Conservation (phyloP, 1,140 invertebrate species). For the Papilio glaucus region DNA sequence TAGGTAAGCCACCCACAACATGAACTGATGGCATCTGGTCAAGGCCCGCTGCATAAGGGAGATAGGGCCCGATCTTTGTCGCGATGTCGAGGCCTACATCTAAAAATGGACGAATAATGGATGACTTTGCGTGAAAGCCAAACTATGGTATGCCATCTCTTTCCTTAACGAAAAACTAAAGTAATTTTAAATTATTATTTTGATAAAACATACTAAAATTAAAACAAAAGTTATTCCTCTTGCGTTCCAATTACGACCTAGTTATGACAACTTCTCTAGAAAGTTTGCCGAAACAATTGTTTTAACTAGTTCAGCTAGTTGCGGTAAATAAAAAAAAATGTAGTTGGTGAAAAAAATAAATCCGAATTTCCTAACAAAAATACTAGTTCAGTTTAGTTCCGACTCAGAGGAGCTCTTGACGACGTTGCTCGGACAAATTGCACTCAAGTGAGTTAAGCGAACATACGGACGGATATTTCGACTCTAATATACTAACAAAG, state of each 20-base stretch:
- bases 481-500: background rate
- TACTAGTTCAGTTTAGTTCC: conserved; percentile 63
- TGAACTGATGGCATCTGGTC: too few species aligned
- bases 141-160: too few species aligned
- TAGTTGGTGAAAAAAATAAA: conserved; percentile 45
- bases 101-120: too few species aligned
- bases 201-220: too few species aligned
- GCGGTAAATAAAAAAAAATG: conserved; percentile 46
- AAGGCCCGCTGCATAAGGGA: too few species aligned
- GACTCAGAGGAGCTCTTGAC: conserved; percentile 55
- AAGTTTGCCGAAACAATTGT: background rate
- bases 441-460: conserved; percentile 56
- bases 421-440: conserved; percentile 67
- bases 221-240: background rate
- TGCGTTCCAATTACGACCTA: background rate
- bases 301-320: conserved; percentile 43
- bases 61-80: too few species aligned
- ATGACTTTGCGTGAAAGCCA: too few species aligned
- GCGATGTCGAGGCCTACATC: too few species aligned
- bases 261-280: background rate
- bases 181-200: too few species aligned
- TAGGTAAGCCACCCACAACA: too few species aligned
- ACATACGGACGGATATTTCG: conserved; percentile 30
- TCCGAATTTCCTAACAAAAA: conserved; percentile 48
- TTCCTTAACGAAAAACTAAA: too few species aligned